Evolutionary conservation across 2,797 vertebrate genomes (phyloP).

Genomic region (Coranthus polyacanthus): DNA sequence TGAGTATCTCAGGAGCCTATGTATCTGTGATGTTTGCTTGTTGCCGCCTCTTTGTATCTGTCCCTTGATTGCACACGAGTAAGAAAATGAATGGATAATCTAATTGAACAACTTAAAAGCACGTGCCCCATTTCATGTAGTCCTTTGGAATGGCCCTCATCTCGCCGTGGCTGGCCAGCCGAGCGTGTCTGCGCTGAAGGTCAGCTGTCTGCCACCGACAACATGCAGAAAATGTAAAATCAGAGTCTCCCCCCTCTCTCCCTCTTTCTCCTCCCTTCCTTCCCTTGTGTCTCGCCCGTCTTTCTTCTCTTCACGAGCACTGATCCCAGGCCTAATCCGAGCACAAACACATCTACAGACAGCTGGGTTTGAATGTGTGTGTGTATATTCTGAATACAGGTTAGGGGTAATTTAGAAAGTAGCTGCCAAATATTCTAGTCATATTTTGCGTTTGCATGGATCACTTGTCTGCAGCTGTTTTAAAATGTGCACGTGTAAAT

Average conservation of each 20-base stretch:
- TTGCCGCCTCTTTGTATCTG: slow-evolving; percentile 47
- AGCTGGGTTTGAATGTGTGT: slow-evolving; percentile 18
- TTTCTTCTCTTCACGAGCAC: slow-evolving; percentile 38
- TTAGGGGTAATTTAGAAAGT: no score
- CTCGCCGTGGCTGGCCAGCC: slow-evolving; percentile 69
- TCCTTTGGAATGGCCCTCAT: slow-evolving; percentile 75
- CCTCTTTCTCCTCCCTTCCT: neutral
- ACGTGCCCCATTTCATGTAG: slow-evolving; percentile 76
- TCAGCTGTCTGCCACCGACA: slow-evolving; percentile 81
- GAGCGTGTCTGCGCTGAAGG: slow-evolving; percentile 81
- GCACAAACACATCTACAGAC: slow-evolving; percentile 47
- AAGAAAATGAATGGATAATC: slow-evolving; percentile 82
- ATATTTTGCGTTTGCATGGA: no score
- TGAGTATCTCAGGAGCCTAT: no score
- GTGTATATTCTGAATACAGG: neutral
- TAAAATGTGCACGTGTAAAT: no score
- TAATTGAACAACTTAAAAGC: slow-evolving; percentile 86
- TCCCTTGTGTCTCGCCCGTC: neutral
- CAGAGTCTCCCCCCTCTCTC: slow-evolving; percentile 30
- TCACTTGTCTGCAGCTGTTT: no score
- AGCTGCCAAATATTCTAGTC: no score
- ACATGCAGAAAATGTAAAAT: slow-evolving; percentile 84
- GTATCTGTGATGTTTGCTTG: slow-evolving; percentile 52
- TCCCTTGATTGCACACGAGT: slow-evolving; percentile 71
- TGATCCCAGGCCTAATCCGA: slow-evolving; percentile 58